Percentiles rank a stretch among this genome's conserved stretches.
Evolutionary conservation across 2,888 invertebrate species (phyloP).

Genomic region (Caenorhabditis wallacei): DNA sequence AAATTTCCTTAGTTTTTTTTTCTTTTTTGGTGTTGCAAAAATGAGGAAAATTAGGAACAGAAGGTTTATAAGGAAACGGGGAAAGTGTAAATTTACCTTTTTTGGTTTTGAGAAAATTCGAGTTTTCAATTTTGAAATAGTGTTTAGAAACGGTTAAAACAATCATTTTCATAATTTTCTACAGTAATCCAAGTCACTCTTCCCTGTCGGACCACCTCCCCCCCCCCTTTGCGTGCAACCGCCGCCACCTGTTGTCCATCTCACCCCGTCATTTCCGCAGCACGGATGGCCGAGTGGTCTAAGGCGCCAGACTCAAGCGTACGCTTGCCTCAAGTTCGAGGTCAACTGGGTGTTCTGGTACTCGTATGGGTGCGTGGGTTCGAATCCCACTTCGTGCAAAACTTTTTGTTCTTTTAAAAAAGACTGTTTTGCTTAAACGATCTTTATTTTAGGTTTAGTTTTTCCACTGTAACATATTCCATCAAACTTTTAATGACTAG

Average conservation of each 20-base stretch:
- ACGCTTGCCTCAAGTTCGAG: constrained; percentile 65
- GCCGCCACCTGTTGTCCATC: neutral
- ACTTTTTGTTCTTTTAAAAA: constrained; percentile 16
- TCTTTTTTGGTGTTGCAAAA: too few relatives aligned
- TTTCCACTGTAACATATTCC: neutral
- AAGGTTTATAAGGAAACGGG: too few relatives aligned
- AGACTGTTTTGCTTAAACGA: neutral
- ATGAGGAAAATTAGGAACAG: too few relatives aligned
- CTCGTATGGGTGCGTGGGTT: constrained; percentile 78
- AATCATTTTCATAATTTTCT: neutral
- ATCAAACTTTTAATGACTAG: neutral
- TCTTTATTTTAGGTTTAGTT: neutral
- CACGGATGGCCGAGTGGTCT: constrained; percentile 83
- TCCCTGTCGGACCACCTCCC: neutral
- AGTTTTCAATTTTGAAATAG: too few relatives aligned
- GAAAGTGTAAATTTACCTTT: too few relatives aligned
- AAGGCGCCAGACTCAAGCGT: constrained; percentile 84
- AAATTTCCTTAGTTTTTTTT: too few relatives aligned
- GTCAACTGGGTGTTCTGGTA: constrained; percentile 74
- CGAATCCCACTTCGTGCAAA: constrained; percentile 78
- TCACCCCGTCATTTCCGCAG: neutral
- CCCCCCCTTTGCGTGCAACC: neutral
- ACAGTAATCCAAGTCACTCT: neutral
- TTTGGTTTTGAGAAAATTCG: too few relatives aligned
- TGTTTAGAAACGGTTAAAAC: too few relatives aligned